Percentiles rank a stretch among this genome's conserved stretches.
phyloP scores from a whole-genome alignment of 2,888 invertebrate genomes.

The Holacanthella duospinosa region DNA sequence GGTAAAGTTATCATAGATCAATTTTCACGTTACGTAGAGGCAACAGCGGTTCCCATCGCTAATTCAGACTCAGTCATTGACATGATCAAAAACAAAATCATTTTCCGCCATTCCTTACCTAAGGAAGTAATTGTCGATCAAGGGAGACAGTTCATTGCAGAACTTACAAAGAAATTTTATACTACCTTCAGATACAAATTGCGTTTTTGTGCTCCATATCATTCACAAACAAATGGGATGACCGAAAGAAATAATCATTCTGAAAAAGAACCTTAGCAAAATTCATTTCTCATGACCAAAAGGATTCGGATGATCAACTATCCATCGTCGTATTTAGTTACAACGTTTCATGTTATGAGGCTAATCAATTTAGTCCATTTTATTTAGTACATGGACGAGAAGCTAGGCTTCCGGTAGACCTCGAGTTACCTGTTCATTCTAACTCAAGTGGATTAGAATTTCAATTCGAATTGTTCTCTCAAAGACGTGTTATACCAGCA shows the following conservation, averaged over 20 bases:
- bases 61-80: background rate
- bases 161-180: background rate
- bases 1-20: slow-evolving; percentile 28
- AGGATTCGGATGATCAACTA: background rate
- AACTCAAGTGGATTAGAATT: background rate
- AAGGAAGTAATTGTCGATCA: background rate
- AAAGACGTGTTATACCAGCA: background rate
- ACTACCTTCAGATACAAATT: background rate
- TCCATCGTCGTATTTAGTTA: background rate
- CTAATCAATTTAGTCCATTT: background rate
- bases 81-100: background rate
- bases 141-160: background rate
- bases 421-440: background rate
- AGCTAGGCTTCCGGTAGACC: background rate
- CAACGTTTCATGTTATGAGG: background rate
- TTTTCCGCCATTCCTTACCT: background rate
- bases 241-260: background rate
- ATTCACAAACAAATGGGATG: background rate
- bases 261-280: background rate
- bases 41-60: slow-evolving; percentile 23
- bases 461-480: background rate
- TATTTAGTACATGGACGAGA: background rate
- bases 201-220: background rate
- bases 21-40: slow-evolving; percentile 29
- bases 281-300: background rate